A percentile compares a stretch with the other conserved stretches of the same genome.
Evolutionary conservation across 2,113 vertebrate species (phyloP).

Genomic region (Lates calcarifer): DNA sequence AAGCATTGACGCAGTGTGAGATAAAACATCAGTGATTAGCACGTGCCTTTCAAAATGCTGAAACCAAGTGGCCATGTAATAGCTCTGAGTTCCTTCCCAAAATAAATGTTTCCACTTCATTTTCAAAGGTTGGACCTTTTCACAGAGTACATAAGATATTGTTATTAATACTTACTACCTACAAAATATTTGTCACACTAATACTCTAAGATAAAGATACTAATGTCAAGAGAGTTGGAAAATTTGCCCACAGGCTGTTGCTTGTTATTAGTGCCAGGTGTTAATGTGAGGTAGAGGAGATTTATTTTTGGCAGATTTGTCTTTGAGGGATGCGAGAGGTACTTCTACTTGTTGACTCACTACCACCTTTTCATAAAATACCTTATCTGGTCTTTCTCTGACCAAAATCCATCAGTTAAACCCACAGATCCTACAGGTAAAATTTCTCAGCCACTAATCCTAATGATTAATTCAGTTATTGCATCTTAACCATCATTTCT

Average conservation of each 20-base stretch:
- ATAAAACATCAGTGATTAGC: slow-evolving; percentile 16
- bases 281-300: background rate
- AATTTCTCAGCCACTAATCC: slow-evolving; percentile 25
- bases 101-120: slow-evolving; percentile 6
- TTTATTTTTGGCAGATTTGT: slow-evolving; percentile 13
- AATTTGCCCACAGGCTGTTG: background rate
- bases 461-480: slow-evolving; percentile 34
- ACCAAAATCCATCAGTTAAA: slow-evolving; percentile 11
- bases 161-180: background rate
- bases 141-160: background rate
- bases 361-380: background rate
- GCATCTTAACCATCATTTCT: slow-evolving; percentile 14
- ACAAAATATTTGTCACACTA: background rate
- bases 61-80: slow-evolving; percentile 24
- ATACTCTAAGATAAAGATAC: slow-evolving; percentile 5
- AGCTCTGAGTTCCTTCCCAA: background rate
- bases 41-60: background rate
- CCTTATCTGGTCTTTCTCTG: background rate
- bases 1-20: background rate
- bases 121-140: background rate
- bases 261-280: slow-evolving; percentile 13
- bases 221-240: background rate
- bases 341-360: background rate
- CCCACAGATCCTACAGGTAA: slow-evolving; percentile 22
- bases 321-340: background rate